These are phyloP conservation scores for Trinorchestia longiramus DNA, from an alignment of 1,140 invertebrate species.

Conservation along the genomic window DNA sequence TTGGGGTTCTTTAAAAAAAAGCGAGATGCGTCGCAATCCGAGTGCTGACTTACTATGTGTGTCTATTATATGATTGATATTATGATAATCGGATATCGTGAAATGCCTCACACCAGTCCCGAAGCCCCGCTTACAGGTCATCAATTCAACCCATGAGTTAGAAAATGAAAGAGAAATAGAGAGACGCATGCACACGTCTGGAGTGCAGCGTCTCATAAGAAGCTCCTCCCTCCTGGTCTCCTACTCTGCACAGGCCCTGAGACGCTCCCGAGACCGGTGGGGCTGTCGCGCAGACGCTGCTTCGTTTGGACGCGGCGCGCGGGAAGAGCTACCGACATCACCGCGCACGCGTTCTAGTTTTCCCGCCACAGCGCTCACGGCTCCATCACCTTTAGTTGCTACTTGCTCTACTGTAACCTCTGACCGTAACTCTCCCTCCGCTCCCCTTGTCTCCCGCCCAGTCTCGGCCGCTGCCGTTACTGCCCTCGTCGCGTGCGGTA, in stretches of 20 bases:
- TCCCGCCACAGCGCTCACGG: conserved; percentile 20
- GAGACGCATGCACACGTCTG: not conserved
- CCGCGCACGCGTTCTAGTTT: conserved; percentile 18
- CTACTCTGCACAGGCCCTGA: not conserved
- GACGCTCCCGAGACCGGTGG: not conserved
- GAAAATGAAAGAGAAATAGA: not conserved
- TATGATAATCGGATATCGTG: not conserved
- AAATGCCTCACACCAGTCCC: not conserved
- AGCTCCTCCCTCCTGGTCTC: not conserved
- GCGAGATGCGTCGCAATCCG: not conserved
- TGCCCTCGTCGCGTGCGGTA: not conserved
- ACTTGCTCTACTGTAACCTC: conserved; percentile 48
- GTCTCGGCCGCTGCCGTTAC: not conserved
- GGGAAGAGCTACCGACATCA: conserved; percentile 27
- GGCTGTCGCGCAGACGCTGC: not conserved
- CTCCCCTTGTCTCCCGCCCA: not conserved
- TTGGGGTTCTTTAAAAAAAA: not conserved
- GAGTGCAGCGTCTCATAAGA: not conserved
- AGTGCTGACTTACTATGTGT: not conserved
- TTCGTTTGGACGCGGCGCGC: not conserved
- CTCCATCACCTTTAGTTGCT: conserved; percentile 46
- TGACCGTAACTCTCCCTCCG: not conserved
- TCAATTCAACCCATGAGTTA: not conserved
- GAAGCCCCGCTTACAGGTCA: not conserved
- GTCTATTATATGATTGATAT: not conserved